Conservation (phyloP, 2,797 vertebrate genomes). For the Coregonus ussuriensis region DNA sequence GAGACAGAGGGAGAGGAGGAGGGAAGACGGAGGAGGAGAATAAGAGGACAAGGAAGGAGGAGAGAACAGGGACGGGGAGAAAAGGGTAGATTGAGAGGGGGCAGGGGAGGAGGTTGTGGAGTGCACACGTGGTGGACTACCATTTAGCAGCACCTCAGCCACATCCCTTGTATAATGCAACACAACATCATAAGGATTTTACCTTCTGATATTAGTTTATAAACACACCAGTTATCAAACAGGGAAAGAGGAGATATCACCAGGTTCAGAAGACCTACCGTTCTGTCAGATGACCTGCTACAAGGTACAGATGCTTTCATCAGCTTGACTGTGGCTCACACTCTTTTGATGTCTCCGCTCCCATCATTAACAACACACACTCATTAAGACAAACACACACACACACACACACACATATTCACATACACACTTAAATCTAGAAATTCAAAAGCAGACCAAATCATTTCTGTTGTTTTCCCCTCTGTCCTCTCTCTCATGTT, state of each 20-base stretch:
- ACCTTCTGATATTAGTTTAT: not conserved
- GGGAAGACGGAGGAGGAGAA: slow-evolving; percentile 69
- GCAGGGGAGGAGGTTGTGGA: not conserved
- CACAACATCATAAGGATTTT: not conserved
- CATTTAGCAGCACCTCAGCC: not conserved
- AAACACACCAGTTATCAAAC: not conserved
- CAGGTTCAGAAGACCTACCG: not conserved
- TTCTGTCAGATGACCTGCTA: not conserved
- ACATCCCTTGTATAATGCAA: not conserved
- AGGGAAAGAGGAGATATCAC: not conserved
- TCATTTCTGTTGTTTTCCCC: not conserved
- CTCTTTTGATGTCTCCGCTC: slow-evolving; percentile 16
- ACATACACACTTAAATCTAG: slow-evolving; percentile 44
- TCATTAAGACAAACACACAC: slow-evolving; percentile 23
- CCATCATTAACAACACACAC: slow-evolving; percentile 16
- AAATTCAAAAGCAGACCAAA: not conserved
- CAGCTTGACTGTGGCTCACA: slow-evolving; percentile 6
- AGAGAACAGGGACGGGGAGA: slow-evolving; percentile 58
- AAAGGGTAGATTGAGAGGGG: not conserved
- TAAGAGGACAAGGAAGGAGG: slow-evolving; percentile 62
- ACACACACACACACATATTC: not conserved
- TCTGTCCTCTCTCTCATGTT: slow-evolving; percentile 29
- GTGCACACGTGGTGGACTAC: not conserved
- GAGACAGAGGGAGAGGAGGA: slow-evolving; percentile 48
- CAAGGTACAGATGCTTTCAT: slow-evolving; percentile 6